Evolutionary conservation across 2,888 invertebrate genomes (phyloP).

Genomic region (Hoplodrina blanda): DNA sequence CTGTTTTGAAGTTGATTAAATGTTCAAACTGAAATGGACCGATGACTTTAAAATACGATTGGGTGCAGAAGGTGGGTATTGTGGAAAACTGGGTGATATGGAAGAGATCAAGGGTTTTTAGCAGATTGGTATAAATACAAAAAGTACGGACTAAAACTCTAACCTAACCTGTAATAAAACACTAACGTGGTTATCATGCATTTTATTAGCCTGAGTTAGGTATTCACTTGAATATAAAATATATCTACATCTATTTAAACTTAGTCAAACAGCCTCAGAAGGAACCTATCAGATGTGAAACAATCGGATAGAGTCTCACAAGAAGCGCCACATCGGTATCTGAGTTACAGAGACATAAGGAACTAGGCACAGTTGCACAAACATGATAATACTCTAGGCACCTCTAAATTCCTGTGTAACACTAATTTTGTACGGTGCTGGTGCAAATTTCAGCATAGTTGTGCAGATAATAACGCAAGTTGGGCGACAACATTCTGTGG

Average conservation of each 20-base stretch:
- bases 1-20: conserved; percentile 6
- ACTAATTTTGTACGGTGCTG: conserved; percentile 47
- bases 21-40: background rate
- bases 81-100: background rate
- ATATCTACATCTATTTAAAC: too few relatives aligned
- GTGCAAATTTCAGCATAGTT: conserved; percentile 57
- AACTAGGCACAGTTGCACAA: conserved; percentile 16
- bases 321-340: background rate
- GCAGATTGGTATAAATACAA: too few relatives aligned
- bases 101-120: too few relatives aligned
- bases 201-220: too few relatives aligned
- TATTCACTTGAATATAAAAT: background rate
- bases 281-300: too few relatives aligned
- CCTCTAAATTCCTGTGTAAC: conserved; percentile 42
- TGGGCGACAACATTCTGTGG: conserved; percentile 45
- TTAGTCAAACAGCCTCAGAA: background rate
- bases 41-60: background rate
- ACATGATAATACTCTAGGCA: conserved; percentile 19
- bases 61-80: background rate
- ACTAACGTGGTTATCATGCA: too few relatives aligned
- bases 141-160: too few relatives aligned
- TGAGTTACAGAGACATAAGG: background rate
- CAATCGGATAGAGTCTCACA: background rate
- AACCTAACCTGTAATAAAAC: too few relatives aligned
- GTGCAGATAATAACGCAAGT: conserved; percentile 49